Evolutionary conservation across 1,140 invertebrate species (phyloP), one percentile per base, ranked within the genome.

Genomic region (Macrocentrus cingulum): DNA sequence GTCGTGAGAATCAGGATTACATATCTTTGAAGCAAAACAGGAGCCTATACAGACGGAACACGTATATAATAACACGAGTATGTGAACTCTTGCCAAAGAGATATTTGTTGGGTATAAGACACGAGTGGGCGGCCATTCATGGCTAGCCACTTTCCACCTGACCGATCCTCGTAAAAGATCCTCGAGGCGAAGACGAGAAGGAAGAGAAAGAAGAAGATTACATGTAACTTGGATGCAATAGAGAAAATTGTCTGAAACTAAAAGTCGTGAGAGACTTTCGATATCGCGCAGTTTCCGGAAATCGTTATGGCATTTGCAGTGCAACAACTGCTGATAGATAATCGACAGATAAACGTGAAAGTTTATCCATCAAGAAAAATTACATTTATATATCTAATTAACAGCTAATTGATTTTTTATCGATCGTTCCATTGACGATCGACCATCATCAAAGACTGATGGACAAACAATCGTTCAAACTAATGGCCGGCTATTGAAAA

Each of bases 331-430:
- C 23, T n/a, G 50, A 46, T 29, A 39, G 56, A 60, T 61, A 52
- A 66, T 64, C 64, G 52, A 60, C 62, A 64, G 63, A 65, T 57
- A 62, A 64, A 55, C 57, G 52, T 53, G 56, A 50, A 64, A 66
- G 67, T 58, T 63, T 61, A 54, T 23, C 37, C 42, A 50, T 34
- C n/a, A n/a, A n/a, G n/a, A n/a, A n/a, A n/a, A n/a, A n/a, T n/a
- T n/a, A n/a, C n/a, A n/a, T n/a, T n/a, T n/a, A n/a, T n/a, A n/a
- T n/a, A n/a, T n/a, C n/a, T n/a, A n/a, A n/a, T n/a, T n/a, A n/a
- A n/a, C n/a, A n/a, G n/a, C n/a, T n/a, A n/a, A n/a, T n/a, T n/a
- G n/a, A n/a, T n/a, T n/a, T n/a, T n/a, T n/a, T n/a, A n/a, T n/a
- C n/a, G n/a, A n/a, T n/a, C n/a, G n/a, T n/a, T n/a, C n/a, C n/a